Conservation (phyloP, 2,113 vertebrate genomes). For the Nyctereutes procyonoides region DNA sequence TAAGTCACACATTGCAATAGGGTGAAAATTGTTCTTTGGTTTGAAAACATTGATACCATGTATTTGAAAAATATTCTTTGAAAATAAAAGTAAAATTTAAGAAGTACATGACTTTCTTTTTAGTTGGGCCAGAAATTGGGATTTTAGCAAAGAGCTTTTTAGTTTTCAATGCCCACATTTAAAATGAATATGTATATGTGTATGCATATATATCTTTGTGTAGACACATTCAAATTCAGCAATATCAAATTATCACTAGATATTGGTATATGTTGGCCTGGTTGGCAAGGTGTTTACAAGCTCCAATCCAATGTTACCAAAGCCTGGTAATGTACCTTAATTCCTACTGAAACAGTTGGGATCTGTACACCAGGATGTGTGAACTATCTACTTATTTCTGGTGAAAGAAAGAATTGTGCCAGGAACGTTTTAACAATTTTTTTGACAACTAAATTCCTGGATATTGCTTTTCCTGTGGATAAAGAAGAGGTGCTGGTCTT, state of each 20-base stretch:
- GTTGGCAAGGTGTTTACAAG: not conserved
- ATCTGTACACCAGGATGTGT: not conserved
- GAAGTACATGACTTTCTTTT: not conserved
- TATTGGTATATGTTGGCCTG: not conserved
- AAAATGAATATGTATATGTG: not conserved
- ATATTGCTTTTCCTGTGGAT: not conserved
- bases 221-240: not conserved
- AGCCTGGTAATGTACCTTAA: not conserved
- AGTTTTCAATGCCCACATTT: not conserved
- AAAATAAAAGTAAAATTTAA: slow-evolving; percentile 44
- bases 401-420: slow-evolving; percentile 7
- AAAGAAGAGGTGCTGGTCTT: slow-evolving; percentile 4
- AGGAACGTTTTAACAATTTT: slow-evolving; percentile 18
- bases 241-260: not conserved
- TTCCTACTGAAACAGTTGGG: not conserved
- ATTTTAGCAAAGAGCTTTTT: slow-evolving; percentile 1
- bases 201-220: not conserved
- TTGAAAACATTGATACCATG: not conserved
- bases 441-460: not conserved
- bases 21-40: slow-evolving; percentile 14
- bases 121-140: not conserved
- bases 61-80: slow-evolving; percentile 20
- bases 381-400: not conserved
- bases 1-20: not conserved
- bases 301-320: not conserved